A percentile compares a stretch with the other conserved stretches of the same genome.
Evolutionary conservation across 2,797 vertebrate species (phyloP).

Genomic region (Phrynocephalus forsythii): DNA sequence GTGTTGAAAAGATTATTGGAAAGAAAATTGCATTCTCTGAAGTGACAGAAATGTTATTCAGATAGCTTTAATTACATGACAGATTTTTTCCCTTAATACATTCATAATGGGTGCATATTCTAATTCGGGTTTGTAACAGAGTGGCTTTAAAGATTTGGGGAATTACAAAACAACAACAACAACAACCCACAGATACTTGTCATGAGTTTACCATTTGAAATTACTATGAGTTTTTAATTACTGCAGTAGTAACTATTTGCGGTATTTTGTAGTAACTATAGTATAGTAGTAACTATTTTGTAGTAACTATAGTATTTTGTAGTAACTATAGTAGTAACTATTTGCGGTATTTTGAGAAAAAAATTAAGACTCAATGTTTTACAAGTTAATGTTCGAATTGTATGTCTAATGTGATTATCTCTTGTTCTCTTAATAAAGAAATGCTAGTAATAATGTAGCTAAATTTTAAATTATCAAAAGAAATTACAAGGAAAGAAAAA

Average conservation of each 20-base stretch:
- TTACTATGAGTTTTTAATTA: conserved; percentile 60
- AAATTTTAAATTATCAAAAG: conserved; percentile 38
- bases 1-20: conserved; percentile 82
- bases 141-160: conserved; percentile 84
- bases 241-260: conserved; percentile 40
- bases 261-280: too few relatives aligned
- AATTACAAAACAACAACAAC: conserved; percentile 49
- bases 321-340: conserved; percentile 47
- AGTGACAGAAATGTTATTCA: conserved; percentile 83
- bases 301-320: too few relatives aligned
- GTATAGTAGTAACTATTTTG: too few relatives aligned
- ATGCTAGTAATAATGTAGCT: background rate
- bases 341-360: conserved; percentile 1
- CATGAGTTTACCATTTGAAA: conserved; percentile 67
- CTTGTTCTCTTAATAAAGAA: too few relatives aligned
- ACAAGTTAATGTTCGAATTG: background rate
- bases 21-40: conserved; percentile 83
- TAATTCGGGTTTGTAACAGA: conserved; percentile 78
- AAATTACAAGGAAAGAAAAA: background rate
- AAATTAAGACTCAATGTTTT: background rate
- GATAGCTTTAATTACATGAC: conserved; percentile 83
- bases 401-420: conserved; percentile 14
- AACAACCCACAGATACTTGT: conserved; percentile 51
- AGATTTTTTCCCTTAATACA: conserved; percentile 77
- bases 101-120: conserved; percentile 76